These are phyloP conservation scores for Dromiciops gliroides DNA, from an alignment of 2,113 vertebrate genomes.

Conservation along the genomic window DNA sequence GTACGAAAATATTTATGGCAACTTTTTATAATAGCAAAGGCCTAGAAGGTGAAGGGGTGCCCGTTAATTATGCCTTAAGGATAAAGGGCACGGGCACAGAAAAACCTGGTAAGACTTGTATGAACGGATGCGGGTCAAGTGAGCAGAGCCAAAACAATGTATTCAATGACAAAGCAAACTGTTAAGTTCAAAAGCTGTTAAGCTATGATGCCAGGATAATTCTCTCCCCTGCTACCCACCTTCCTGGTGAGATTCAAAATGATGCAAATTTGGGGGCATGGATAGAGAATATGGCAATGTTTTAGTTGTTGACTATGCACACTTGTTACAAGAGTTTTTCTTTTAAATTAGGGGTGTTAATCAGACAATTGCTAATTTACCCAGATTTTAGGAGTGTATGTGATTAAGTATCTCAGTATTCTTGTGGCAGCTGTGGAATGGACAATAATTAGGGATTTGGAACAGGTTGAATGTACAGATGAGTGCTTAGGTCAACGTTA, in stretches of 20 bases:
- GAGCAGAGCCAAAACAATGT: neutral
- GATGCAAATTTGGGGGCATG: neutral
- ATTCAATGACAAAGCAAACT: no score
- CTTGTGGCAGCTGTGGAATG: no score
- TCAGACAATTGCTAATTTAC: no score
- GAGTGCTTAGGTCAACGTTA: neutral
- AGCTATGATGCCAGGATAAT: neutral
- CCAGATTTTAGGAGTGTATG: no score
- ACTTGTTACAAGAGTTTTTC: neutral
- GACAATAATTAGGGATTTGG: neutral
- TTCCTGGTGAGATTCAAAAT: neutral
- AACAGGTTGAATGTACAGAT: neutral
- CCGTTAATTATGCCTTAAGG: no score
- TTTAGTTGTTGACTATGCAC: no score
- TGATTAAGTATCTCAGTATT: neutral
- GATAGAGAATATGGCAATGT: neutral
- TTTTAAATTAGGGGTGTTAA: no score
- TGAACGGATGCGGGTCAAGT: neutral
- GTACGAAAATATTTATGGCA: no score
- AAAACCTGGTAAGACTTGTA: neutral
- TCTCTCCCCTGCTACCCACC: neutral
- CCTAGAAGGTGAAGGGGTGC: no score
- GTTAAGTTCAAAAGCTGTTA: no score
- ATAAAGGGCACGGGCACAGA: neutral
- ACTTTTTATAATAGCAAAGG: no score